A percentile compares a stretch with the other conserved stretches of the same genome.
phyloP scores from a whole-genome alignment of 2,888 invertebrate genomes.

The Drosophila macrospina region DNA sequence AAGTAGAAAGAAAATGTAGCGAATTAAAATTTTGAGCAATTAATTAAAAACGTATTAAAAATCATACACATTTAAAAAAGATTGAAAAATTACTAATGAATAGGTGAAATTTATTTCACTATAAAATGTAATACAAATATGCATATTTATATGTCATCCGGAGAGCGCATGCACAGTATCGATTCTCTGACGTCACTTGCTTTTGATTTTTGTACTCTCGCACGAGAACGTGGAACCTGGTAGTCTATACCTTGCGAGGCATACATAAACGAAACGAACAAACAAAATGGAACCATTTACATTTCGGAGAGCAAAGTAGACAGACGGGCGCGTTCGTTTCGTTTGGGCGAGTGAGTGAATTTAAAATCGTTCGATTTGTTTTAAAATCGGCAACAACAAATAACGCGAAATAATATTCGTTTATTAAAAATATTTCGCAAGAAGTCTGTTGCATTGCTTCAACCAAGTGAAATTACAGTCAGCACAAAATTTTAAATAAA shows the following conservation, averaged over 20 bases:
- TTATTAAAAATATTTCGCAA: constrained; percentile 71
- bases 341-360: constrained; percentile 52
- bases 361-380: constrained; percentile 71
- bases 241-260: constrained; percentile 12
- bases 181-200: constrained; percentile 39
- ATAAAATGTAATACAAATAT: not conserved
- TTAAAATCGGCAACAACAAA: constrained; percentile 73
- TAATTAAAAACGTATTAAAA: too few species aligned
- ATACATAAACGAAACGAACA: constrained; percentile 51
- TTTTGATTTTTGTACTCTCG: not conserved
- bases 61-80: too few species aligned
- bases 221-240: constrained; percentile 18
- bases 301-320: constrained; percentile 56
- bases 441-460: constrained; percentile 56
- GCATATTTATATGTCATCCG: not conserved
- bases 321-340: constrained; percentile 58
- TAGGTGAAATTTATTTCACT: too few species aligned
- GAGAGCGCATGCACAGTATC: not conserved
- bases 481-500: constrained; percentile 30
- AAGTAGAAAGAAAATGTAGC: too few species aligned
- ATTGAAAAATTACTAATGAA: too few species aligned
- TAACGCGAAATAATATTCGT: constrained; percentile 55
- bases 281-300: constrained; percentile 43
- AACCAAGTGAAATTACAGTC: constrained; percentile 50
- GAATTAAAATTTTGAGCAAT: not conserved